Conservation (phyloP, 2,888 invertebrate species). For the Panzeria rudis region DNA sequence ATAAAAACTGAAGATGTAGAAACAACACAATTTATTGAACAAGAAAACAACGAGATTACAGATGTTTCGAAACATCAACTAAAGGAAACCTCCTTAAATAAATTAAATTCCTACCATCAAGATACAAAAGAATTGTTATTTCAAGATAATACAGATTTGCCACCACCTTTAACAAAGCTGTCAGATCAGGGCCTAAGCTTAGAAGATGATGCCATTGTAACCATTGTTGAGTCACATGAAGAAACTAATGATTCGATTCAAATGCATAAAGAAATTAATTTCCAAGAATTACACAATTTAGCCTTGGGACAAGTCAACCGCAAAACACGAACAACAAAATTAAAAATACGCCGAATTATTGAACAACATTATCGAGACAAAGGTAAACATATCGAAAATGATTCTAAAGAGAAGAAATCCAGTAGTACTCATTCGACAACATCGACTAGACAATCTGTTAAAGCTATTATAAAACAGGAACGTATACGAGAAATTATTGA, state of each 20-base stretch:
- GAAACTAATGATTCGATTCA: slow-evolving; percentile 41
- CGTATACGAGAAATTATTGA: slow-evolving; percentile 84
- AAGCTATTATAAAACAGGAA: slow-evolving; percentile 82
- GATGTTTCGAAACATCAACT: neutral
- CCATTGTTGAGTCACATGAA: slow-evolving; percentile 49
- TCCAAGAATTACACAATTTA: slow-evolving; percentile 80
- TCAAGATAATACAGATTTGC: neutral
- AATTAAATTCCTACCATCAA: neutral
- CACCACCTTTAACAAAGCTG: neutral
- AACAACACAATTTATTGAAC: slow-evolving; percentile 6
- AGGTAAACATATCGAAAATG: slow-evolving; percentile 80
- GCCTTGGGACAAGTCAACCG: slow-evolving; percentile 79
- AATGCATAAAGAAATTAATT: slow-evolving; percentile 80
- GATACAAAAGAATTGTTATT: neutral
- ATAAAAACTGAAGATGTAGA: neutral
- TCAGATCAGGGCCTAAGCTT: slow-evolving; percentile 20
- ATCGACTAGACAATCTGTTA: slow-evolving; percentile 76
- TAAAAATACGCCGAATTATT: slow-evolving; percentile 80
- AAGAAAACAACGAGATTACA: slow-evolving; percentile 32
- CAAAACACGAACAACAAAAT: slow-evolving; percentile 80
- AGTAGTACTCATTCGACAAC: neutral
- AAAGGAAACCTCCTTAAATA: neutral
- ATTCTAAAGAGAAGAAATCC: slow-evolving; percentile 75
- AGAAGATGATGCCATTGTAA: slow-evolving; percentile 77
- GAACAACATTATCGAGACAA: slow-evolving; percentile 81